phyloP scores from a whole-genome alignment of 2,797 vertebrate genomes.

The Macropus fuliginosus region DNA sequence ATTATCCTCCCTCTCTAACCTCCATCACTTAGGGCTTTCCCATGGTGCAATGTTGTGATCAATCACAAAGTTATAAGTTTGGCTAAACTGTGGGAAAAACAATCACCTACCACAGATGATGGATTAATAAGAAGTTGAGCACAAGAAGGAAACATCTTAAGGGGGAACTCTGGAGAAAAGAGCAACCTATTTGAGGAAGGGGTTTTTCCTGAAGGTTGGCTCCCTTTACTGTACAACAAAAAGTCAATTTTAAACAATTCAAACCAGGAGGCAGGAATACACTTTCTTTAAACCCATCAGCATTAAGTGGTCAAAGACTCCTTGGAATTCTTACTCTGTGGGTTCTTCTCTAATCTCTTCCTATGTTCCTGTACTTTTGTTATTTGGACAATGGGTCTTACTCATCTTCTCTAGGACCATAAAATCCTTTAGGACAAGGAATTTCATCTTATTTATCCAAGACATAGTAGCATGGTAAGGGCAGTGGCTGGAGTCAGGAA shows the following conservation, averaged over 20 bases:
- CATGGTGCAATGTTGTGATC: slow-evolving; percentile 40
- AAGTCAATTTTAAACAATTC: background rate
- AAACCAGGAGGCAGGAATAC: background rate
- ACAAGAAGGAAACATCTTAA: background rate
- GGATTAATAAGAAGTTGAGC: slow-evolving; percentile 1
- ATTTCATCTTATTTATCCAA: background rate
- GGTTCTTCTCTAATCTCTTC: background rate
- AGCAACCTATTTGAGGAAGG: background rate
- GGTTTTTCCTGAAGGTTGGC: background rate
- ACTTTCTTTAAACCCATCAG: background rate
- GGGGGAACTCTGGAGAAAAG: background rate
- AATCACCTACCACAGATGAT: slow-evolving; percentile 23
- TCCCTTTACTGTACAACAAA: background rate
- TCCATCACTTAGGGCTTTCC: background rate
- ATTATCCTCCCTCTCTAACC: slow-evolving; percentile 5
- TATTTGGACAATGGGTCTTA: background rate
- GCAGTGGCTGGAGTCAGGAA: background rate
- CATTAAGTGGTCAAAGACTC: background rate
- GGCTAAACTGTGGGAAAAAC: slow-evolving; percentile 20
- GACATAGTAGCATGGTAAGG: background rate
- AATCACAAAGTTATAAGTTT: slow-evolving; percentile 20
- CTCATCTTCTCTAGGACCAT: background rate
- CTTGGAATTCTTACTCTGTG: background rate
- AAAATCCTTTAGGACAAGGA: background rate
- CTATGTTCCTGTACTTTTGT: background rate